Conservation (phyloP, 1,140 invertebrate species). For the Drepana arcuata region DNA sequence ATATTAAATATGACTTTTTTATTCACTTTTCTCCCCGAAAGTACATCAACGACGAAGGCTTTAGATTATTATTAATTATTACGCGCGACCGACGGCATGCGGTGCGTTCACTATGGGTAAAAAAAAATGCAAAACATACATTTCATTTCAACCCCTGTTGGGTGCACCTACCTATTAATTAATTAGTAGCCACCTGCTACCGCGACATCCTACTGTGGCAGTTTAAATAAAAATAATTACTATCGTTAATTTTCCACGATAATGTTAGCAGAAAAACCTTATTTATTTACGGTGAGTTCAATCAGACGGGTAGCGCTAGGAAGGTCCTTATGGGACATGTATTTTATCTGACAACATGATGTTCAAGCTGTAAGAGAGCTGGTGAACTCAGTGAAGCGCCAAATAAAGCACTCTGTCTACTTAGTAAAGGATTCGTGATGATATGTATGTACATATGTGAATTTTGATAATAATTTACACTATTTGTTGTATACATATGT, state of each 20-base stretch:
- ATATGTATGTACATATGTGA: no score
- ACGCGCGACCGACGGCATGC: conserved; percentile 22
- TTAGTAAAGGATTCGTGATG: no score
- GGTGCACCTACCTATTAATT: conserved; percentile 40
- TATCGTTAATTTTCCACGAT: conserved; percentile 8
- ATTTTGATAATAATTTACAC: no score
- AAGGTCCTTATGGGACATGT: neutral
- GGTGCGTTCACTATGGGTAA: conserved; percentile 16
- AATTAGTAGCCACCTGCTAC: conserved; percentile 55
- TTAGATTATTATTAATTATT: conserved; percentile 38
- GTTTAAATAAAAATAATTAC: conserved; percentile 22
- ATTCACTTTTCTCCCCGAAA: conserved; percentile 13
- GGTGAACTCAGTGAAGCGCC: no score
- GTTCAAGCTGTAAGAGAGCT: no score
- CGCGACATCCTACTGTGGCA: conserved; percentile 24
- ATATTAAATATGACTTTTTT: neutral
- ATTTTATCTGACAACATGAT: neutral
- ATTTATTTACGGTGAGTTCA: neutral
- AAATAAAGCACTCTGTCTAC: no score
- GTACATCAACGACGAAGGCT: conserved; percentile 12
- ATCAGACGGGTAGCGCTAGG: neutral
- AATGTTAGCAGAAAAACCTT: neutral
- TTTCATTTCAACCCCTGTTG: conserved; percentile 47
- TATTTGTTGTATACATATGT: no score
- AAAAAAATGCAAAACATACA: conserved; percentile 62